phyloP scores from a whole-genome alignment of 1,140 invertebrate genomes.

The Meloidogyne chitwoodi region DNA sequence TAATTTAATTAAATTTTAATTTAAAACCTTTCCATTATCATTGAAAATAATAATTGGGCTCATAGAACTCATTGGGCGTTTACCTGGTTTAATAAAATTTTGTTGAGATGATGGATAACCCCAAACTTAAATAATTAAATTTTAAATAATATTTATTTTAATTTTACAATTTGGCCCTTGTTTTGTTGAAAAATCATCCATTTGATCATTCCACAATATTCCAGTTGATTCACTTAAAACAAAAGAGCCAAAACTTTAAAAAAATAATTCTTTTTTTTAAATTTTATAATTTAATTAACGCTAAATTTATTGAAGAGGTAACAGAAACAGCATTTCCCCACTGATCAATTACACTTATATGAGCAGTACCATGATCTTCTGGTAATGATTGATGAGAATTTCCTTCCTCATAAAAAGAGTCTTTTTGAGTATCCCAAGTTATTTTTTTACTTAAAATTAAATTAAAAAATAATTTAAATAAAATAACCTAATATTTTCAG shows the following conservation, averaged over 20 bases:
- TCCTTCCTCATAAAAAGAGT: conserved; percentile 51
- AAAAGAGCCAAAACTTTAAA: neutral
- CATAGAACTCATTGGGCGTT: conserved; percentile 84
- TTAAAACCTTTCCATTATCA: conserved; percentile 67
- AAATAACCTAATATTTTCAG: conserved; percentile 22
- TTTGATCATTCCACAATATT: conserved; percentile 83
- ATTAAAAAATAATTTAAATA: neutral
- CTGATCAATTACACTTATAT: conserved; percentile 76
- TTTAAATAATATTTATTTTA: neutral
- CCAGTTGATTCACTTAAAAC: conserved; percentile 57
- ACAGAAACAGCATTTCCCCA: conserved; percentile 86
- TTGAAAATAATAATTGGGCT: conserved; percentile 74
- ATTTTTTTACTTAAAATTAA: conserved; percentile 35
- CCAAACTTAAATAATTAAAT: conserved; percentile 68
- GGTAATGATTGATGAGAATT: conserved; percentile 24
- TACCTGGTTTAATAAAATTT: conserved; percentile 76
- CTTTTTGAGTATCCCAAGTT: conserved; percentile 45
- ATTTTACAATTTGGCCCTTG: neutral
- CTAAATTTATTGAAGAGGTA: conserved; percentile 81
- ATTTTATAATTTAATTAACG: neutral
- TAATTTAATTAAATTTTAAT: neutral
- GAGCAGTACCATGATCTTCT: conserved; percentile 72
- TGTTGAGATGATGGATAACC: conserved; percentile 70
- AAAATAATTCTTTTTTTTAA: neutral
- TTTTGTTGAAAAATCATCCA: conserved; percentile 80